These are phyloP conservation scores for Watersipora subatra DNA, from an alignment of 1,140 invertebrate species.

Conservation along the genomic window DNA sequence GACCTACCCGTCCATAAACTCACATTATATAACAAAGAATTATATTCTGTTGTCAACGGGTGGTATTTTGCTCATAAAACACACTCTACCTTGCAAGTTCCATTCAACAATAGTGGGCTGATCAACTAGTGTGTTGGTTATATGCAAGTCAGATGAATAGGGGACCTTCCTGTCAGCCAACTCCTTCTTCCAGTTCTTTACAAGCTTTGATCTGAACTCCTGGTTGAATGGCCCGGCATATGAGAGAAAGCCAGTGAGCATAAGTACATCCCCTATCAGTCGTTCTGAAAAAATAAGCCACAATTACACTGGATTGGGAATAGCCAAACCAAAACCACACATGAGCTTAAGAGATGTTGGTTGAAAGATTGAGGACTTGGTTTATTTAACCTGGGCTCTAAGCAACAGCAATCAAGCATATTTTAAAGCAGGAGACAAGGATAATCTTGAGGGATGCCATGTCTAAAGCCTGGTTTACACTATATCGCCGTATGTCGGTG, in stretches of 20 bases:
- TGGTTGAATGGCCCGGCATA: slow-evolving; percentile 94
- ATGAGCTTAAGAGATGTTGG: too few relatives aligned
- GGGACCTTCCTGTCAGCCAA: slow-evolving; percentile 64
- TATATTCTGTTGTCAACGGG: not conserved
- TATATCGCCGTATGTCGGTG: too few relatives aligned
- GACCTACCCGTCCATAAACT: too few relatives aligned
- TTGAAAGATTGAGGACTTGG: too few relatives aligned
- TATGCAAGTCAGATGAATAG: slow-evolving; percentile 66
- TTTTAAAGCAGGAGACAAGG: too few relatives aligned
- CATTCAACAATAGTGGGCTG: slow-evolving; percentile 72
- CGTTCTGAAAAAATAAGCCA: slow-evolving; percentile 40
- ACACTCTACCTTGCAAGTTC: slow-evolving; percentile 82
- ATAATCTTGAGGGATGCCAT: too few relatives aligned
- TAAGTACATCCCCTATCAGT: slow-evolving; percentile 77
- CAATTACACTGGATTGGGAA: too few relatives aligned
- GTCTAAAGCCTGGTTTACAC: too few relatives aligned
- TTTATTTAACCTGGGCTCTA: too few relatives aligned
- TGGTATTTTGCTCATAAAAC: too few relatives aligned
- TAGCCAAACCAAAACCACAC: too few relatives aligned
- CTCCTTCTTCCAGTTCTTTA: slow-evolving; percentile 68
- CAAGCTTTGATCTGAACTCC: slow-evolving; percentile 67
- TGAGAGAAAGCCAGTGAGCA: slow-evolving; percentile 83
- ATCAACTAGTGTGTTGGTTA: slow-evolving; percentile 78
- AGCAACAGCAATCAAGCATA: too few relatives aligned
- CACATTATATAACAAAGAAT: not conserved